Conservation (phyloP, 64 coral and sea anemone species). For the Platygyra sinensis region DNA sequence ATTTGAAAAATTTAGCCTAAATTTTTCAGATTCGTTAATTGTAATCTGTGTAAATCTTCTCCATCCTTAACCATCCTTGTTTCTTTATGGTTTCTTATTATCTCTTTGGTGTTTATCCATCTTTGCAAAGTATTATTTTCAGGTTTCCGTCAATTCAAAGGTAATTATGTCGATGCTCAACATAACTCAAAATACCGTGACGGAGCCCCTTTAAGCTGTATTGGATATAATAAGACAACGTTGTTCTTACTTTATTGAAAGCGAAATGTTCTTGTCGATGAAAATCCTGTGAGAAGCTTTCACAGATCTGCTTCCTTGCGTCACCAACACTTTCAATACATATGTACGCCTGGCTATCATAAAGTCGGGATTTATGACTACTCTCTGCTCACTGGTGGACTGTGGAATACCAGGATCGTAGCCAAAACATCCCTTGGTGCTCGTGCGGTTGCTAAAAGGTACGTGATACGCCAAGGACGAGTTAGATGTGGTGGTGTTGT, state of each 20-base stretch:
- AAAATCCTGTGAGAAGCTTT: constrained; percentile 41
- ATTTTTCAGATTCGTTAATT: too few species aligned
- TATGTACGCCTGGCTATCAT: constrained; percentile 55
- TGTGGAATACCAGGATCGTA: constrained; percentile 53
- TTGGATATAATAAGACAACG: background rate
- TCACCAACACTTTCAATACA: constrained; percentile 53
- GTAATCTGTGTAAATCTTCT: too few species aligned
- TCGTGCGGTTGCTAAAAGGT: constrained; percentile 1
- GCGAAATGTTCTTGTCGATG: constrained; percentile 63
- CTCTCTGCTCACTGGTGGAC: background rate
- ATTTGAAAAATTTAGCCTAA: too few species aligned
- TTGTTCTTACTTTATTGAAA: constrained; percentile 71
- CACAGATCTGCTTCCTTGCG: constrained; percentile 35
- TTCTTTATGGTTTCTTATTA: too few species aligned
- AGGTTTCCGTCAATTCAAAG: too few species aligned
- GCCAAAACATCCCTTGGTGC: constrained; percentile 63
- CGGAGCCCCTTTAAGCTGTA: background rate
- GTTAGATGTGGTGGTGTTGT: constrained; percentile 10
- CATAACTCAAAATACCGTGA: too few species aligned
- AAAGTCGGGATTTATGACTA: constrained; percentile 30
- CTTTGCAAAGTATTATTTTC: too few species aligned
- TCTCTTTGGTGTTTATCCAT: too few species aligned
- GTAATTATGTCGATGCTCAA: too few species aligned
- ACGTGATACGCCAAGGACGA: background rate
- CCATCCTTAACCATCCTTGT: too few species aligned